Conservation (phyloP, 35 echinoderm and acorn worm species). For the Eucidaris tribuloides region DNA sequence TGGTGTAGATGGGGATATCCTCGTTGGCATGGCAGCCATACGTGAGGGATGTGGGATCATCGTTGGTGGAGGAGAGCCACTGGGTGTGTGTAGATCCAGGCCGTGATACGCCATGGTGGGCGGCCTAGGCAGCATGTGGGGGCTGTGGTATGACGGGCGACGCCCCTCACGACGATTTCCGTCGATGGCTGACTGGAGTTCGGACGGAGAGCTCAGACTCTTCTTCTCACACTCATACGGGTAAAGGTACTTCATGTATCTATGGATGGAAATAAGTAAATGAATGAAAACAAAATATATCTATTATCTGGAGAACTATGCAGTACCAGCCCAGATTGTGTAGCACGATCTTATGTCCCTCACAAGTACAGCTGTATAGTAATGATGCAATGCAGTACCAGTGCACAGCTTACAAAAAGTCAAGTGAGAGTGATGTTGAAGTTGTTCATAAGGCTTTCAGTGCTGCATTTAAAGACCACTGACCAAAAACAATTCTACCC, state of each 20-base stretch:
- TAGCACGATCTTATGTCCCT: no score
- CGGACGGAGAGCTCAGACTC: slow-evolving; percentile 69
- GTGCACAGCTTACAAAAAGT: no score
- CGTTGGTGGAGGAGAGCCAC: slow-evolving; percentile 66
- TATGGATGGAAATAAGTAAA: not conserved
- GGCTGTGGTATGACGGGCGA: slow-evolving; percentile 65
- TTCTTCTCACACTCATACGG: slow-evolving; percentile 96
- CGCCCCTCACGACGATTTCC: slow-evolving; percentile 91
- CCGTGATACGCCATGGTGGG: slow-evolving; percentile 3
- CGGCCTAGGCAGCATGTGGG: slow-evolving; percentile 20
- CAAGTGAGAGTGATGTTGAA: no score
- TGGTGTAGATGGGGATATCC: slow-evolving; percentile 28
- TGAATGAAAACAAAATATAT: no score
- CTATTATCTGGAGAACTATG: no score
- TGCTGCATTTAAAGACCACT: no score
- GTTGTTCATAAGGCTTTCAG: no score
- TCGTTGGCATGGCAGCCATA: slow-evolving; percentile 47
- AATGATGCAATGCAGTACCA: no score
- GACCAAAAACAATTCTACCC: no score
- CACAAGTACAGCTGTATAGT: no score
- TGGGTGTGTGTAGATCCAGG: slow-evolving; percentile 38
- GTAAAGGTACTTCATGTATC: slow-evolving; percentile 98
- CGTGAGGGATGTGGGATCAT: slow-evolving; percentile 97
- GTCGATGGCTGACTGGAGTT: slow-evolving; percentile 93
- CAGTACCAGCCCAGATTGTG: no score